Base-by-base conservation (phyloP, 2,888 invertebrate genomes). In the Polylopha cassiicola region DNA sequence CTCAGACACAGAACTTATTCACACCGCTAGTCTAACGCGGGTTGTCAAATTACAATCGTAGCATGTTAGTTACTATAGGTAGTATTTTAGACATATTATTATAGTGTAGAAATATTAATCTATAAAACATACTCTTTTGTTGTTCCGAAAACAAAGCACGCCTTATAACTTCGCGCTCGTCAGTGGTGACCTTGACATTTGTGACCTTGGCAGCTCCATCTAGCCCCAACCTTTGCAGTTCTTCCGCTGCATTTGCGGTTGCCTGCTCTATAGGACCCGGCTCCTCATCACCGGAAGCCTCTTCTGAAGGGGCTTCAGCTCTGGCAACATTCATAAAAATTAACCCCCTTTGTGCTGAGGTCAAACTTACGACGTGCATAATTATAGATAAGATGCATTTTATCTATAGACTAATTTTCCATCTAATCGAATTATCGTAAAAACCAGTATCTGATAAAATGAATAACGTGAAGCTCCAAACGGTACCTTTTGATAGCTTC, bases 181-280 rank as follows among this genome's bases (percentile, higher is more conserved):
- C 93, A 21, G 90, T 92, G 0, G 94, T 93, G 23, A 92, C 87
- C 63, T 89, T 88, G 2, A 95, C 90, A 63, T 94, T 94, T n/a
- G 91, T 88, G 39, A 93, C 91, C 59, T 91, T 87, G 56, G 92
- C 92, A 32, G 90, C 87, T 15, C 92, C 92, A 64, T 93, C 92
- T 7, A 87, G 67, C 5, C 90, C 69, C 15, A 93, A 66, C 37
- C 90, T 88, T 49, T 90, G 88, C 11, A 94, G 74, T 24, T 89
- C 74, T 41, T 89, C 89, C 0, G 88, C 88, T 27, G 92, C 92
- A 5, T 79, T 65, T 15, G 89, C 84, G 3, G 92, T 87, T 50
- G 92, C 91, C 45, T 87, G 81, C 56, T 92, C 91, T 11, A 92
- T 88, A 0, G 80, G 74, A 1, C 86, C 80, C 41, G 89, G 87